Base-by-base conservation (phyloP, 2,797 vertebrate genomes). In the Melanitta fusca region DNA sequence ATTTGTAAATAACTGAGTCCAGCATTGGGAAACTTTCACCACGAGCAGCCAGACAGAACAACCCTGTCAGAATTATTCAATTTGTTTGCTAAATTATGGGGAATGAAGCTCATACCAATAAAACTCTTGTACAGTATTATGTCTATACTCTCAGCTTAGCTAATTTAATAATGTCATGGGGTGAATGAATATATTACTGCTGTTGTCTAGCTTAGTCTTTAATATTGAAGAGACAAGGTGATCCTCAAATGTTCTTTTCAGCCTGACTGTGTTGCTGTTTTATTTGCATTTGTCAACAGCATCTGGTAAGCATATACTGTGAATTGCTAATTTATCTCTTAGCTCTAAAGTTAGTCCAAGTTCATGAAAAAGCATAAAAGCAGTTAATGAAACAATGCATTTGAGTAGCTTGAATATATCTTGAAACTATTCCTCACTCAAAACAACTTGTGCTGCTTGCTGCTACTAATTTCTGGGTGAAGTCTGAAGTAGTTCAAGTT, bases 221-320 rank as follows among this genome's bases (percentile, higher is more conserved):
- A 81, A 89, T 93, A 94, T 27, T 90, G 62, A 92, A 96, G 79
- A 86, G 70, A 96, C 93, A 97, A 97, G 80, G 85, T 98, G 93
- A 97, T 97, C 93, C 97, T 98, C 79, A 94, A 90, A 95, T 94
- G 90, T 66, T 95, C 22, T 96, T 97, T 96, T 94, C 80, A 91
- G 58, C 79, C 81, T 94, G 83, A 93, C 70, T 91, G 57, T 93
- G 45, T 77, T 91, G 66, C 89, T 90, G 17, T 92, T 96, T 94
- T 92, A 91, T 95, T 95, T 88, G 88, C 70, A 96, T 92, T 66
- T 93, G 73, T 96, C 84, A 90, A 81, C 11, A 96, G 93, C 96
- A 98, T 95, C 96, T 97, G 97, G 85, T 85, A 22, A 95, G 72
- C 57, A 91, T 72, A 87, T 57, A 70, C 12, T 74, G 51, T 92